These are phyloP conservation scores for Eonycteris spelaea DNA, from an alignment of 2,113 vertebrate genomes.

Conservation along the genomic window DNA sequence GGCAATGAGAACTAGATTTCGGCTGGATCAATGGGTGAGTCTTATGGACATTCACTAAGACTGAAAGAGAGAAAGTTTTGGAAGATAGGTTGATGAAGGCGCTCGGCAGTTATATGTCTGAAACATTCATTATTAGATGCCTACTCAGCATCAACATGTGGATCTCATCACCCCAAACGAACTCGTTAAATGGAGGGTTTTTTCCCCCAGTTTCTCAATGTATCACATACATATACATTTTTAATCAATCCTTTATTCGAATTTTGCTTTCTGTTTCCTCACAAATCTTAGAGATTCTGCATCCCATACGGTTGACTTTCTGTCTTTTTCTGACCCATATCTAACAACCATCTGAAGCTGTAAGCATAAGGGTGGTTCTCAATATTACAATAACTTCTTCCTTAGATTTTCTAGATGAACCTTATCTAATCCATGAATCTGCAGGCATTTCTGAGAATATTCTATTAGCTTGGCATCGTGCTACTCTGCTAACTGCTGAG, in stretches of 20 bases:
- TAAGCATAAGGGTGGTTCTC: not conserved
- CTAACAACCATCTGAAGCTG: not conserved
- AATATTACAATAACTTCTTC: not conserved
- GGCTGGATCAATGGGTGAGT: not conserved
- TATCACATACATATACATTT: not conserved
- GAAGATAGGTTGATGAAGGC: not conserved
- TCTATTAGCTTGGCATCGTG: not conserved
- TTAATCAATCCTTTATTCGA: not conserved
- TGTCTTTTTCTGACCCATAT: not conserved
- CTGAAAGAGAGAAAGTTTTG: not conserved
- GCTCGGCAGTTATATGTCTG: not conserved
- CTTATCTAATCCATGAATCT: not conserved
- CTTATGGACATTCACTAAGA: not conserved
- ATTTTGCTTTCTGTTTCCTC: not conserved
- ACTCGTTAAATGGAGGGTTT: not conserved
- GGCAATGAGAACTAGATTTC: too few species aligned
- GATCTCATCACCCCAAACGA: not conserved
- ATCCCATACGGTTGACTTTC: not conserved
- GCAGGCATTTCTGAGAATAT: not conserved
- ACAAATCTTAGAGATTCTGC: not conserved
- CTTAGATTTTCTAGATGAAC: not conserved
- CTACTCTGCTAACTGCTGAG: not conserved
- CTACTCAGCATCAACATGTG: not conserved
- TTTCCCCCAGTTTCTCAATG: not conserved
- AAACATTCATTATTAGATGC: not conserved